Percentiles rank a stretch among this genome's conserved stretches.
Conservation (phyloP, 2,797 vertebrate species). For the Triplophysa bombifrons region DNA sequence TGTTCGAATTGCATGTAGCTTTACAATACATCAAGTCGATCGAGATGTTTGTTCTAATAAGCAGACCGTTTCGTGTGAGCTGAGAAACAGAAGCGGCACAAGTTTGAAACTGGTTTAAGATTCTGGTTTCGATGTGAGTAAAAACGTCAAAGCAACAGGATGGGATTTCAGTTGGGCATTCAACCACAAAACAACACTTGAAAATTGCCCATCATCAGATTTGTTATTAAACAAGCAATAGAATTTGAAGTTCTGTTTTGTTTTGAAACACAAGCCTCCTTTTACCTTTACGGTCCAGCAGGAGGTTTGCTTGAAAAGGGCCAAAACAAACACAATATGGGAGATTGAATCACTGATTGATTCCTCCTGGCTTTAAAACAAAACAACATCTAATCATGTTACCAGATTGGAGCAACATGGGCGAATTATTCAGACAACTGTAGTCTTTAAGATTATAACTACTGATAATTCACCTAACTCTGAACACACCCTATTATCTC, state of each 20-base stretch:
- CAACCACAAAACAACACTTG: not conserved
- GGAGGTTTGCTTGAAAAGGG: slow-evolving; percentile 9
- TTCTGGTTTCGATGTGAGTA: slow-evolving; percentile 16
- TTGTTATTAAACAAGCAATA: slow-evolving; percentile 16
- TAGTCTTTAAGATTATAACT: slow-evolving; percentile 32
- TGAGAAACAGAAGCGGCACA: slow-evolving; percentile 39
- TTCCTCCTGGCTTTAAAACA: slow-evolving; percentile 39
- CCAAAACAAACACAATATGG: slow-evolving; percentile 13
- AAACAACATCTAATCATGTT: slow-evolving; percentile 39
- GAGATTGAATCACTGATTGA: slow-evolving; percentile 24
- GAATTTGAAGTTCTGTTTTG: not conserved
- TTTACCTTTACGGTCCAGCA: slow-evolving; percentile 15
- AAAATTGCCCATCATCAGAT: slow-evolving; percentile 28
- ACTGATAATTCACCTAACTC: slow-evolving; percentile 34
- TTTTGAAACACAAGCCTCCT: slow-evolving; percentile 24
- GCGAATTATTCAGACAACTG: slow-evolving; percentile 38
- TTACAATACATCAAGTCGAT: slow-evolving; percentile 36
- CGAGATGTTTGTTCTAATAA: slow-evolving; percentile 34
- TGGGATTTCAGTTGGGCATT: not conserved
- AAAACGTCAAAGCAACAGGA: slow-evolving; percentile 14
- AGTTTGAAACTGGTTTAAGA: slow-evolving; percentile 27
- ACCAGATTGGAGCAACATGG: slow-evolving; percentile 35
- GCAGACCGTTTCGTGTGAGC: slow-evolving; percentile 40
- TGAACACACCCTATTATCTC: slow-evolving; percentile 29
- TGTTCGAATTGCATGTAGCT: slow-evolving; percentile 36